Conservation (phyloP, 2,113 vertebrate genomes). For the Apistogramma diplotaenia region DNA sequence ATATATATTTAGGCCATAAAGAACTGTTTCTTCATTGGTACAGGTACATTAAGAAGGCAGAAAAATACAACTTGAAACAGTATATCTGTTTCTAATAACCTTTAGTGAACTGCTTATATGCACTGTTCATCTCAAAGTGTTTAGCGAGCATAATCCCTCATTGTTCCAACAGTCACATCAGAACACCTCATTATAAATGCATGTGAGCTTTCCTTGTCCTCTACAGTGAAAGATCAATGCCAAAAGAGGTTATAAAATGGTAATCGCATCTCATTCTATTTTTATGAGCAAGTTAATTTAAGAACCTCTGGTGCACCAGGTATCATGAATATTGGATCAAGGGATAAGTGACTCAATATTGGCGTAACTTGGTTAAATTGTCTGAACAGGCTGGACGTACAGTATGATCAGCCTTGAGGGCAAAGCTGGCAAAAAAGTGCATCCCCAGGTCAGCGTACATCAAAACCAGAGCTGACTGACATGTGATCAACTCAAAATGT, state of each 20-base stretch:
- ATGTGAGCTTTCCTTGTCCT: slow-evolving; percentile 41
- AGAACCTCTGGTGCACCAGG: slow-evolving; percentile 34
- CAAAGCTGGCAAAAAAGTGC: neutral
- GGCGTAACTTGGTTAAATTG: neutral
- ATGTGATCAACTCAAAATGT: neutral
- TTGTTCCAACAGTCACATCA: slow-evolving; percentile 32
- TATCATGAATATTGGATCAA: slow-evolving; percentile 20
- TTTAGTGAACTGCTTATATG: neutral
- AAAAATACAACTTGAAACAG: neutral
- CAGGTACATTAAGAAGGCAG: neutral
- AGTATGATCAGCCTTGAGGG: neutral
- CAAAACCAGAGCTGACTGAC: neutral
- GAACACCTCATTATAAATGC: slow-evolving; percentile 47
- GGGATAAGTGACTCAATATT: slow-evolving; percentile 8
- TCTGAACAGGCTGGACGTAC: neutral
- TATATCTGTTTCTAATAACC: neutral
- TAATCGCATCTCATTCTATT: slow-evolving; percentile 62
- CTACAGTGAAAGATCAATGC: slow-evolving; percentile 50
- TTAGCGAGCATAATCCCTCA: neutral
- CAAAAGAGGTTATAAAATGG: slow-evolving; percentile 64
- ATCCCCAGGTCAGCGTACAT: neutral
- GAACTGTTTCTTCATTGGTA: neutral
- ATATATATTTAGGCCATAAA: neutral
- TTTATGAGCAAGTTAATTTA: slow-evolving; percentile 60
- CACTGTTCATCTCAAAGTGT: neutral